Evolutionary conservation across 1,140 invertebrate species (phyloP).

Genomic region (Drosophila pseudoobscura): DNA sequence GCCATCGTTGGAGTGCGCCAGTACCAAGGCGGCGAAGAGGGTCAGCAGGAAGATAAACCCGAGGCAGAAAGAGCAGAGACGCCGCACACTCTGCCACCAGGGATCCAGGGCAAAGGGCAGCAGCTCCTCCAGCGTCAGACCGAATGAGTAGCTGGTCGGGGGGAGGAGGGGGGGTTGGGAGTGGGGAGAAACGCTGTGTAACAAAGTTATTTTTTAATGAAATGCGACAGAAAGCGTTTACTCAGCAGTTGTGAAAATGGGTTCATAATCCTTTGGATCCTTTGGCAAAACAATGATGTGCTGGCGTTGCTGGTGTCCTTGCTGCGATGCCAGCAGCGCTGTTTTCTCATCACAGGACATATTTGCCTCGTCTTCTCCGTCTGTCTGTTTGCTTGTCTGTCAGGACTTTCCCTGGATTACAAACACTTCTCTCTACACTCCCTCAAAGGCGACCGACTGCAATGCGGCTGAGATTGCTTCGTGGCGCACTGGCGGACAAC

Average conservation of each 20-base stretch:
- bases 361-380: conserved; percentile 40
- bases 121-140: conserved; percentile 69
- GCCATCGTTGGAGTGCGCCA: conserved; percentile 52
- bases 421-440: conserved; percentile 44
- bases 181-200: conserved; percentile 20
- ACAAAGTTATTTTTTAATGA: conserved; percentile 78
- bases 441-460: conserved; percentile 10
- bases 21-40: conserved; percentile 51
- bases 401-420: conserved; percentile 26
- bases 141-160: conserved; percentile 54
- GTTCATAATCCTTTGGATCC: conserved; percentile 71
- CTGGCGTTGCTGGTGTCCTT: conserved; percentile 48
- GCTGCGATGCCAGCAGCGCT: conserved; percentile 59
- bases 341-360: conserved; percentile 71
- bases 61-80: conserved; percentile 53
- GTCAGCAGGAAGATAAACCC: conserved; percentile 66
- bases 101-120: conserved; percentile 71
- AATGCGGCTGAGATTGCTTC: conserved; percentile 24
- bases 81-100: conserved; percentile 72
- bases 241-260: conserved; percentile 76
- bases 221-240: conserved; percentile 75
- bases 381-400: conserved; percentile 19
- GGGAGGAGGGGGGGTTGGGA: not conserved
- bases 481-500: conserved; percentile 47
- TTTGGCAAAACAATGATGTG: conserved; percentile 64